These are phyloP conservation scores for Aplysia californica DNA, from an alignment of 1,140 invertebrate species.

Conservation along the genomic window DNA sequence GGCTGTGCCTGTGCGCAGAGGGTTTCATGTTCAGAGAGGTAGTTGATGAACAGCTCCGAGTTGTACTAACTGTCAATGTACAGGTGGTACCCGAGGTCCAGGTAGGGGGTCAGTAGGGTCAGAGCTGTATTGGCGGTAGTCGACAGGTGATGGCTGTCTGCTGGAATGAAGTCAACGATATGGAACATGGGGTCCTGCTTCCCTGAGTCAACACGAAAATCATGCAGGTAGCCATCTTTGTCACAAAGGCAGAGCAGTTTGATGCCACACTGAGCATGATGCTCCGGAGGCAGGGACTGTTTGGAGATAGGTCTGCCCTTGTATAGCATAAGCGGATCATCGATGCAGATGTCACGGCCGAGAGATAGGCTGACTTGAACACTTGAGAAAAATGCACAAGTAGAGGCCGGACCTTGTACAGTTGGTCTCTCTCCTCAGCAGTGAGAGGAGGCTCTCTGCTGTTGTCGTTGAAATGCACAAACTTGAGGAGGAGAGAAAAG, in stretches of 20 bases:
- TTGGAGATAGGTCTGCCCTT: conserved; percentile 5
- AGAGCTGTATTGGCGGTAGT: background rate
- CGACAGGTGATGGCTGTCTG: background rate
- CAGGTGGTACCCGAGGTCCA: background rate
- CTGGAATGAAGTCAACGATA: background rate
- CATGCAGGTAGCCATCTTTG: background rate
- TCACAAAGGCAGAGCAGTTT: background rate
- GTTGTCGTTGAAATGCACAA: conserved; percentile 3
- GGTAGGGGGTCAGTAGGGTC: background rate
- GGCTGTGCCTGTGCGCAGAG: background rate
- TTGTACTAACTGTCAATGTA: conserved; percentile 14
- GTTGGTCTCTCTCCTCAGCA: background rate
- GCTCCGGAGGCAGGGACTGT: background rate
- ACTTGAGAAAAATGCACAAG: background rate
- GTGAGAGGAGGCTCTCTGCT: background rate
- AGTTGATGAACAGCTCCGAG: background rate
- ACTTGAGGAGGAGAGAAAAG: background rate
- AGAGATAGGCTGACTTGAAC: background rate
- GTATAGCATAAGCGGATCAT: background rate
- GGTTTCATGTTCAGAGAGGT: background rate
- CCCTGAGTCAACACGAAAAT: background rate
- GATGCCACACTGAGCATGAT: background rate
- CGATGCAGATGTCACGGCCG: background rate
- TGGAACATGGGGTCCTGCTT: conserved; percentile 7
- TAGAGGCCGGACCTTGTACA: background rate